Conservation (phyloP, 2,113 vertebrate species). For the Semnornis frantzii region DNA sequence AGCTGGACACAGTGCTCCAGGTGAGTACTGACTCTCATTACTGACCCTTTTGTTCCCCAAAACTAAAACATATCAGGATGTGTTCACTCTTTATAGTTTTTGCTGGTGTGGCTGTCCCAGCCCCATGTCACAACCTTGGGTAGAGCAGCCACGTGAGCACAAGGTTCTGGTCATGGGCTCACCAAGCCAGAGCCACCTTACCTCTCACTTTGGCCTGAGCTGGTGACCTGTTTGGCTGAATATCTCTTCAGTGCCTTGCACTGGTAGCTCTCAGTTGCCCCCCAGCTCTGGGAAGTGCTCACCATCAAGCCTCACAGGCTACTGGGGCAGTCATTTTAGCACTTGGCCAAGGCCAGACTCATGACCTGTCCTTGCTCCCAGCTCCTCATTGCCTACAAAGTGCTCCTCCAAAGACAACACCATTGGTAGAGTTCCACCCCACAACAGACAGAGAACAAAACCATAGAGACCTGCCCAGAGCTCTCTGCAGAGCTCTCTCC, state of each 20-base stretch:
- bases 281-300: neutral
- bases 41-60: neutral
- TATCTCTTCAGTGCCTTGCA: neutral
- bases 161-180: neutral
- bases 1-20: no score
- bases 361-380: neutral
- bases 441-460: neutral
- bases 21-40: neutral
- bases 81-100: neutral
- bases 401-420: neutral
- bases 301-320: no score
- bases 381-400: neutral
- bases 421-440: no score
- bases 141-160: neutral
- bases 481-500: neutral
- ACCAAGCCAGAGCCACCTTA: neutral
- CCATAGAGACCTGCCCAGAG: neutral
- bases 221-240: neutral
- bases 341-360: neutral
- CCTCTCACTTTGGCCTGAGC: neutral
- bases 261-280: neutral
- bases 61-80: neutral
- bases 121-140: neutral
- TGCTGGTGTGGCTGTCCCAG: neutral
- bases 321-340: neutral